Percentiles rank a stretch among this genome's conserved stretches.
phyloP scores from a whole-genome alignment of 2,888 invertebrate species.

The Nycteola revayana region DNA sequence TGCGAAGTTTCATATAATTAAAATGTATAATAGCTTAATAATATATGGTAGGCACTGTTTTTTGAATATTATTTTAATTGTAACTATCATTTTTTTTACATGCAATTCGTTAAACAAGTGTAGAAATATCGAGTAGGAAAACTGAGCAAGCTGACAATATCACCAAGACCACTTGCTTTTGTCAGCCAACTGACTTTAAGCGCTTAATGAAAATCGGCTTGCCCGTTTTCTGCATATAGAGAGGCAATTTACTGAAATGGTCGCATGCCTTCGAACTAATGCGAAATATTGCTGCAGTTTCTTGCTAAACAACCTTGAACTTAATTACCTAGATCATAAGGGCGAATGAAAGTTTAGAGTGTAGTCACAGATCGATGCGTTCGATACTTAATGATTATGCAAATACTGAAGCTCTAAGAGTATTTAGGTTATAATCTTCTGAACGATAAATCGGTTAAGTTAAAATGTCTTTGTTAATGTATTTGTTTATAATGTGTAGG shows the following conservation, averaged over 20 bases:
- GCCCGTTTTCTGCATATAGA: conserved; percentile 72
- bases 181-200: conserved; percentile 45
- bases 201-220: conserved; percentile 72
- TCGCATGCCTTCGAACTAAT: conserved; percentile 60
- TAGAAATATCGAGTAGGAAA: conserved; percentile 11
- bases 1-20: too few species aligned
- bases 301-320: conserved; percentile 24
- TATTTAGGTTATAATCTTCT: conserved; percentile 49
- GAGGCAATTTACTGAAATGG: conserved; percentile 68
- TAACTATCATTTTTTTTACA: too few species aligned
- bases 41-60: too few species aligned
- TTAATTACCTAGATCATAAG: conserved; percentile 13
- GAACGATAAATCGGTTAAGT: conserved; percentile 33
- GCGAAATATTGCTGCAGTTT: conserved; percentile 49
- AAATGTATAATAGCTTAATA: too few species aligned
- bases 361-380: conserved; percentile 30
- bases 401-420: conserved; percentile 50
- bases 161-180: conserved; percentile 44
- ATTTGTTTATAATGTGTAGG: conserved; percentile 11
- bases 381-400: conserved; percentile 59
- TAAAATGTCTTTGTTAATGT: conserved; percentile 8
- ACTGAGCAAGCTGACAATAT: conserved; percentile 29
- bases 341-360: conserved; percentile 2
- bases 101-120: background rate
- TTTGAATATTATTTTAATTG: too few species aligned